Conservation (phyloP, 2,113 vertebrate genomes). For the Passer domesticus region DNA sequence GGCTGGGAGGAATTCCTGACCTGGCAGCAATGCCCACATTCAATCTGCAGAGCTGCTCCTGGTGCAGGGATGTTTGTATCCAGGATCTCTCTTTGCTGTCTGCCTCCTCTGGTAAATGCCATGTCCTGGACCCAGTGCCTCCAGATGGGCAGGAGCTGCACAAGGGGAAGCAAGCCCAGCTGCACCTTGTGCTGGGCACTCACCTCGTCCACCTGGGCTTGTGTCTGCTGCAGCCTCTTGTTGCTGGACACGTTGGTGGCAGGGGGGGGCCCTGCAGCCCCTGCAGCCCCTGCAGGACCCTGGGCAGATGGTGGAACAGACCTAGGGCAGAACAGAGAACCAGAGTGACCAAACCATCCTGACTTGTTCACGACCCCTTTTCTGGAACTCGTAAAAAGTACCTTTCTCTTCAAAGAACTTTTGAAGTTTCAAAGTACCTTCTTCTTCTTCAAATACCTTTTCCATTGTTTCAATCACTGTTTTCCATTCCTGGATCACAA, state of each 20-base stretch:
- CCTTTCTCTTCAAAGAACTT: neutral
- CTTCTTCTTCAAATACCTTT: neutral
- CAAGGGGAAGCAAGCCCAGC: neutral
- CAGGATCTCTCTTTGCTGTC: neutral
- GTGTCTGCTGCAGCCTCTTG: constrained; percentile 89
- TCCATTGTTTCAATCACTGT: neutral
- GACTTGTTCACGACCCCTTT: neutral
- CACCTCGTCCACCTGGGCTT: constrained; percentile 91
- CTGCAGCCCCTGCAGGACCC: constrained; percentile 54
- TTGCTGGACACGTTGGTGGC: constrained; percentile 85
- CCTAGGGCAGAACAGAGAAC: constrained; percentile 69
- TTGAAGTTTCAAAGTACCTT: neutral
- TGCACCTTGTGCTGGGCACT: neutral
- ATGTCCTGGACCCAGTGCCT: neutral
- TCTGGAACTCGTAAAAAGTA: neutral
- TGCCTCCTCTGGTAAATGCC: neutral
- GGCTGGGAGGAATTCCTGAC: neutral
- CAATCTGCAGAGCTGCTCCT: neutral
- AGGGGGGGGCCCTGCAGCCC: constrained; percentile 54
- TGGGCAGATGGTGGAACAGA: constrained; percentile 82
- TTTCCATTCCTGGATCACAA: neutral
- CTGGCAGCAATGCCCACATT: neutral
- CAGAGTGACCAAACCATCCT: neutral
- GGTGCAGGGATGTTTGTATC: neutral
- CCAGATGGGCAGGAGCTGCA: neutral